phyloP scores from a whole-genome alignment of 2,797 vertebrate species.

The Microctenopoma stevenorrisi region DNA sequence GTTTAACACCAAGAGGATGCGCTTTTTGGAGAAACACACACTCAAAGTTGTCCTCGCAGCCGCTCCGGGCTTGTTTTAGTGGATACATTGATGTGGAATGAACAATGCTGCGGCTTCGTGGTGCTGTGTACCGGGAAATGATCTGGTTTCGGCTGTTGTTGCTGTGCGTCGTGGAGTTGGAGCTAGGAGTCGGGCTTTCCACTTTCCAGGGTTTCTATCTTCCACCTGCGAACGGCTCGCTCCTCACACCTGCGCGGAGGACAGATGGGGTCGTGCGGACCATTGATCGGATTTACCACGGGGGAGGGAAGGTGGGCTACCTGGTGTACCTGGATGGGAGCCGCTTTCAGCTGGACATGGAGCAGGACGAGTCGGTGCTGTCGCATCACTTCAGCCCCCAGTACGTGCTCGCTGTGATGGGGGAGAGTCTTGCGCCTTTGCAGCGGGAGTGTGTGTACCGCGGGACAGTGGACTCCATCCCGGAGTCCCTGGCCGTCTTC shows the following conservation, averaged over 20 bases:
- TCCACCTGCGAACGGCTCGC: constrained; percentile 79
- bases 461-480: constrained; percentile 90
- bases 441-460: constrained; percentile 88
- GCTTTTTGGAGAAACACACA: constrained; percentile 54
- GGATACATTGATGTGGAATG: constrained; percentile 67
- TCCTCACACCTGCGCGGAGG: constrained; percentile 76
- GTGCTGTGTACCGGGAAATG: constrained; percentile 63
- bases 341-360: constrained; percentile 93
- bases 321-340: constrained; percentile 88
- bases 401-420: constrained; percentile 70
- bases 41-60: constrained; percentile 56
- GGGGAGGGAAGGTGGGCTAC: constrained; percentile 92
- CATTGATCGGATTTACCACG: constrained; percentile 91
- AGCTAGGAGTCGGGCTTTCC: constrained; percentile 47
- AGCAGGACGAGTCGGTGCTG: constrained; percentile 86
- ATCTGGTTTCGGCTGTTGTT: constrained; percentile 70
- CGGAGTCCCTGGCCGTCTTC: constrained; percentile 91
- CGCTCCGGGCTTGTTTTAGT: constrained; percentile 52
- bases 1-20: constrained; percentile 74
- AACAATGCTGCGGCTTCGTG: constrained; percentile 75
- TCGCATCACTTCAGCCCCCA: constrained; percentile 78
- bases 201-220: constrained; percentile 73
- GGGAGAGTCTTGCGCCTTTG: constrained; percentile 52
- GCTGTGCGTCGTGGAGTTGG: constrained; percentile 70
- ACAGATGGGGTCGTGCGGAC: constrained; percentile 86